These are phyloP conservation scores for Pyrgilauda ruficollis DNA, from an alignment of 2,113 vertebrate genomes.

Conservation along the genomic window DNA sequence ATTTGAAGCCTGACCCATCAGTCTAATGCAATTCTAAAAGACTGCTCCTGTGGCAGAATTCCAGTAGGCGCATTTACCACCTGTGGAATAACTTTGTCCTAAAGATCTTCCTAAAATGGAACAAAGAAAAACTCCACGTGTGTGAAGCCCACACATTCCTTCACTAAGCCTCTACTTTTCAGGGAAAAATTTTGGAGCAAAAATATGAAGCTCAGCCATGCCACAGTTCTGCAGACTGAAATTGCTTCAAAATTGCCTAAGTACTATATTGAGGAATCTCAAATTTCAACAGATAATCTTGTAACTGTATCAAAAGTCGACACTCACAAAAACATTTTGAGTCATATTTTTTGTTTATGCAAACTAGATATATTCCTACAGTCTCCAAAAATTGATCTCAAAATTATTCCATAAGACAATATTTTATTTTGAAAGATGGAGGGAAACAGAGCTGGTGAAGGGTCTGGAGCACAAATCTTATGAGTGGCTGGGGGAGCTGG, in stretches of 20 bases:
- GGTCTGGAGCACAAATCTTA: background rate
- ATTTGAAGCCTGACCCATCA: background rate
- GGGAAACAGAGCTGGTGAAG: background rate
- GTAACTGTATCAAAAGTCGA: background rate
- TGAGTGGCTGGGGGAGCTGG: background rate
- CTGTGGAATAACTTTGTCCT: background rate
- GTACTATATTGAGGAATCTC: background rate
- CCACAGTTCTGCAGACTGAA: background rate
- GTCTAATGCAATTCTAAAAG: background rate
- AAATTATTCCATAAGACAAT: background rate
- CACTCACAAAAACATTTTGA: background rate
- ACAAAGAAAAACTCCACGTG: background rate
- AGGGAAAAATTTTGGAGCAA: background rate
- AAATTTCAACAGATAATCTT: background rate
- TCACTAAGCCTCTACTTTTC: background rate
- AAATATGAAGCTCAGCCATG: background rate
- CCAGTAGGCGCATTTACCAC: background rate
- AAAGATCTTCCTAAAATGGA: background rate
- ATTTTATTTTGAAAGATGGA: background rate
- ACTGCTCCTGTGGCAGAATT: background rate
- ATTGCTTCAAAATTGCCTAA: background rate
- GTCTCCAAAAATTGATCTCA: background rate
- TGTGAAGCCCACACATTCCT: background rate
- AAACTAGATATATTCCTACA: background rate
- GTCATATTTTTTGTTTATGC: background rate